A percentile compares a stretch with the other conserved stretches of the same genome.
Evolutionary conservation across 2,888 invertebrate genomes (phyloP).

Genomic region (Scaptodrosophila latifasciaeformis): DNA sequence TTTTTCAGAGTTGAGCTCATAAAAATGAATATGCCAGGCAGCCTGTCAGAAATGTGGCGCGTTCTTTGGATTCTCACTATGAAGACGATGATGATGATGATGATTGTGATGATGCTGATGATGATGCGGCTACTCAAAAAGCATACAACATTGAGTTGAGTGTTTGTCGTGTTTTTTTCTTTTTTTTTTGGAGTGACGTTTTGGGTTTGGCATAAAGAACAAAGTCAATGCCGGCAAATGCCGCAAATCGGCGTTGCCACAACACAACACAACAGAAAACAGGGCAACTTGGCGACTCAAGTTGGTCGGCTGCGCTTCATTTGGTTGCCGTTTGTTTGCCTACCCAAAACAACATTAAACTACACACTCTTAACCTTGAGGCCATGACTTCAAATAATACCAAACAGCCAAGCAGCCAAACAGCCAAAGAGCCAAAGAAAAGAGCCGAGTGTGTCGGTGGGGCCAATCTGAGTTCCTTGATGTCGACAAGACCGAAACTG

Average conservation of each 20-base stretch:
- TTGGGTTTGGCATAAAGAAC: slow-evolving; percentile 48
- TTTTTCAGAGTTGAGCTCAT: slow-evolving; percentile 29
- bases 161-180: slow-evolving; percentile 30
- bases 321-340: slow-evolving; percentile 54
- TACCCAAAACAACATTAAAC: slow-evolving; percentile 1
- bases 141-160: slow-evolving; percentile 21
- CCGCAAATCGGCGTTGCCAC: slow-evolving; percentile 22
- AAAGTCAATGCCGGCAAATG: slow-evolving; percentile 6
- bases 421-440: no score
- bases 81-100: no score
- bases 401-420: no score
- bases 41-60: background rate
- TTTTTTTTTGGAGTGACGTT: slow-evolving; percentile 54
- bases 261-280: no score
- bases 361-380: slow-evolving; percentile 55
- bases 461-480: no score
- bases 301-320: slow-evolving; percentile 30
- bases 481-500: no score
- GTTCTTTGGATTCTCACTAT: no score
- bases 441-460: no score
- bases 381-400: slow-evolving; percentile 36
- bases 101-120: no score
- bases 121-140: slow-evolving; percentile 54
- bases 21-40: slow-evolving; percentile 35
- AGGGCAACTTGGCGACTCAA: no score